Conservation (phyloP, 2,113 vertebrate genomes). For the Silurus asotus region DNA sequence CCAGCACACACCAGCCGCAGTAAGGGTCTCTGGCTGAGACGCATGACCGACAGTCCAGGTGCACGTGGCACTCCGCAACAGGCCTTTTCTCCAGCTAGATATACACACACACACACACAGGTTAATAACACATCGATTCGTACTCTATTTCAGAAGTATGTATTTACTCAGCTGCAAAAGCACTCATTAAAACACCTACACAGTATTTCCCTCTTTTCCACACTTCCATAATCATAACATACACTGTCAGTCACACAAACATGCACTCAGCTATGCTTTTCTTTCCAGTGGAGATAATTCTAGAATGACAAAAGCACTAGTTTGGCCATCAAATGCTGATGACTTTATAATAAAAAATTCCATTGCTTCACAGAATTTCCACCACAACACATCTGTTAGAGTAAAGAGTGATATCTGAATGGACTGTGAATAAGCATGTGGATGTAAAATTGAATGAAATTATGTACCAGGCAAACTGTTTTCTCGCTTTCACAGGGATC, state of each 20-base stretch:
- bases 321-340: neutral
- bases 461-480: neutral
- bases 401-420: neutral
- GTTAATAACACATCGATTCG: neutral
- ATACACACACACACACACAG: slow-evolving; percentile 34
- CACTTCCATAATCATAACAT: neutral
- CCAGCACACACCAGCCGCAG: slow-evolving; percentile 96
- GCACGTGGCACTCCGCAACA: slow-evolving; percentile 85
- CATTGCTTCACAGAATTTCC: neutral
- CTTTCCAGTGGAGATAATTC: neutral
- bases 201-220: neutral
- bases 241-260: neutral
- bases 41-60: slow-evolving; percentile 85
- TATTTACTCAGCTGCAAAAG: slow-evolving; percentile 8
- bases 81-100: slow-evolving; percentile 87
- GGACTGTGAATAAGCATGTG: neutral
- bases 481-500: neutral
- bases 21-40: slow-evolving; percentile 88
- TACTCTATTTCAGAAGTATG: neutral
- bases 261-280: neutral
- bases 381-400: too few relatives aligned
- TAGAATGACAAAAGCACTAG: neutral
- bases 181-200: slow-evolving; percentile 2
- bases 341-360: neutral
- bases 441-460: neutral